These are phyloP conservation scores for Xiphorhynchus elegans DNA, from an alignment of 2,113 vertebrate species.

Conservation along the genomic window DNA sequence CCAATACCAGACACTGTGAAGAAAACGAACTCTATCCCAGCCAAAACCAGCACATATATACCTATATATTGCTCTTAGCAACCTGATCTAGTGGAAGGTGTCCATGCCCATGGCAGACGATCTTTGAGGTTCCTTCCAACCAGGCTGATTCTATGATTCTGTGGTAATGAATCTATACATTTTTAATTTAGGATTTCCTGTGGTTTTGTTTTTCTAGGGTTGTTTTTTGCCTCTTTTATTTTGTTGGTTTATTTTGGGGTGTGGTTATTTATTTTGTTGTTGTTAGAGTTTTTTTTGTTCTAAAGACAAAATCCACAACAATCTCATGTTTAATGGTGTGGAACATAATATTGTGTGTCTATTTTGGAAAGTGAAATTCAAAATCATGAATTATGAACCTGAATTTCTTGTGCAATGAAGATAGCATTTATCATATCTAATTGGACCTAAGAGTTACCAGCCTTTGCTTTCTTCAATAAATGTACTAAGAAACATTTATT, in stretches of 20 bases:
- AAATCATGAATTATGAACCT: background rate
- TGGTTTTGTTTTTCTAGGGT: background rate
- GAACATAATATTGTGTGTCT: background rate
- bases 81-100: background rate
- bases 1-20: background rate
- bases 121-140: background rate
- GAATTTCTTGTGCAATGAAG: background rate
- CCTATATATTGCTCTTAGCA: background rate
- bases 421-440: background rate
- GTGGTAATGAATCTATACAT: accelerated
- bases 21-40: background rate
- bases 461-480: background rate
- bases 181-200: background rate
- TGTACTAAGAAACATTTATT: background rate
- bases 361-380: background rate
- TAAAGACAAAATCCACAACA: background rate
- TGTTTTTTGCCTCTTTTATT: too few species aligned
- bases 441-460: background rate
- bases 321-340: background rate
- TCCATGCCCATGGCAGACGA: background rate
- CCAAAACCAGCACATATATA: background rate
- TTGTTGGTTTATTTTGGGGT: background rate
- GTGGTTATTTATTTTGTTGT: too few species aligned
- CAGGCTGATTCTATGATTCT: background rate
- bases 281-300: background rate